Evolutionary conservation across 2,113 vertebrate species (phyloP), one percentile per base, ranked within the genome.

Genomic region (Salvelinus sp.): DNA sequence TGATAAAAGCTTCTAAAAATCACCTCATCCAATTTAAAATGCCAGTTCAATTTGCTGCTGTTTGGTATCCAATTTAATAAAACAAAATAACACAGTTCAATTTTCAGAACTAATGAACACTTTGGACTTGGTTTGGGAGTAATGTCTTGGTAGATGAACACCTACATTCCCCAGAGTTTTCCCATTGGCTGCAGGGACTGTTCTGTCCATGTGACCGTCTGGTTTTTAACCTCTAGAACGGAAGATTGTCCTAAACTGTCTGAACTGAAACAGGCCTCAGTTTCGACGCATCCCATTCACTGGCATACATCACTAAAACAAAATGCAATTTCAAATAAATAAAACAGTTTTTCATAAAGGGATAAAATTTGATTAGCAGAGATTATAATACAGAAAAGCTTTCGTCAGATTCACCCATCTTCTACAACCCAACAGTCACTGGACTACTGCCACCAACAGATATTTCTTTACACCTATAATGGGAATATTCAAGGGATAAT

Each of bases 241-340:
- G 71, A 86, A 89, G 89, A 91, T 90, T 92, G 90, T 91, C 88
- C 83, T 70, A 80, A 86, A 81, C 76, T 65, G 54, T 72, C 66
- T 58, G 77, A 82, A 79, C 64, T 80, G 22, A 73, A 66, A 72
- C 69, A 68, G 78, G 70, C 44, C 47, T 12, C 58, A 33, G 64
- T 73, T 77, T 4, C 77, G 73, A 74, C 83, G 79, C 10, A 20
- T 33, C 28, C 65, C 65, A 68, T 33, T 33, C 25, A 65, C 64
- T 28, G 23, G 9, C 64, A 66, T 6, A 68, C 28, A 18, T 38
- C 66, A 7, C 6, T 20, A 30, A 30, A 38, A 68, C 5, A 68
- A 30, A 68, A 73, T 6, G 18, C 18, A 33, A 16, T 30, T 20
- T 68, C 30, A n/a, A 68, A 38, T 38, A 68, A 68, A 68, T 68